phyloP scores from a whole-genome alignment of 2,113 vertebrate genomes.

The Gavia stellata region DNA sequence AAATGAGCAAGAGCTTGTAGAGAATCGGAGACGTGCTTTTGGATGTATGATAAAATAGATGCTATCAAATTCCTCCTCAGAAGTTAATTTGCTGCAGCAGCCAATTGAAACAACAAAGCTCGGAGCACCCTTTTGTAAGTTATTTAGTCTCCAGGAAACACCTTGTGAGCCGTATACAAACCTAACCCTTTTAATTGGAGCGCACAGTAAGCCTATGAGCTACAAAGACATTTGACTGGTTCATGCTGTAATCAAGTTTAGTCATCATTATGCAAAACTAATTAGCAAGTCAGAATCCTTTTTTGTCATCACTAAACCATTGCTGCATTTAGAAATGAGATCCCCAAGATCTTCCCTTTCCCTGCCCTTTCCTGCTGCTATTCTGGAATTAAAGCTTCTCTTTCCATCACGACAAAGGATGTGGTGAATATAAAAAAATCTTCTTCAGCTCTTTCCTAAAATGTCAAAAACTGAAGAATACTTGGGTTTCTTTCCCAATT shows the following conservation, averaged over 20 bases:
- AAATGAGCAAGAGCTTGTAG: background rate
- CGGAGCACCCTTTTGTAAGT: background rate
- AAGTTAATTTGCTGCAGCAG: background rate
- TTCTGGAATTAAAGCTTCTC: constrained; percentile 21
- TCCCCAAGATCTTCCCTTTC: constrained; percentile 32
- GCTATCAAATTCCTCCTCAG: background rate
- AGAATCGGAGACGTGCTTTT: background rate
- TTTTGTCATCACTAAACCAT: constrained; percentile 4
- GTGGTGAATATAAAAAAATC: constrained; percentile 1
- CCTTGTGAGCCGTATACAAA: background rate
- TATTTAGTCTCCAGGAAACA: background rate
- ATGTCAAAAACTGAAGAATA: constrained; percentile 27
- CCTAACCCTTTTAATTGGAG: background rate
- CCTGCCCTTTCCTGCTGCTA: constrained; percentile 52
- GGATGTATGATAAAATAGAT: background rate
- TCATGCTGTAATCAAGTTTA: constrained; percentile 34
- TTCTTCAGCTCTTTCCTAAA: constrained; percentile 4
- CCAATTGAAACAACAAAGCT: background rate
- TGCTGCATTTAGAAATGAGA: constrained; percentile 48
- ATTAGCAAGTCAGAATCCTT: constrained; percentile 48
- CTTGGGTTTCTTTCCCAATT: constrained; percentile 6
- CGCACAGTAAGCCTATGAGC: background rate
- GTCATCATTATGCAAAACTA: constrained; percentile 60
- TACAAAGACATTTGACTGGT: background rate
- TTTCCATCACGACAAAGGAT: constrained; percentile 46